These are phyloP conservation scores for Henicopernis longicauda DNA, from an alignment of 2,113 vertebrate species.

Conservation along the genomic window DNA sequence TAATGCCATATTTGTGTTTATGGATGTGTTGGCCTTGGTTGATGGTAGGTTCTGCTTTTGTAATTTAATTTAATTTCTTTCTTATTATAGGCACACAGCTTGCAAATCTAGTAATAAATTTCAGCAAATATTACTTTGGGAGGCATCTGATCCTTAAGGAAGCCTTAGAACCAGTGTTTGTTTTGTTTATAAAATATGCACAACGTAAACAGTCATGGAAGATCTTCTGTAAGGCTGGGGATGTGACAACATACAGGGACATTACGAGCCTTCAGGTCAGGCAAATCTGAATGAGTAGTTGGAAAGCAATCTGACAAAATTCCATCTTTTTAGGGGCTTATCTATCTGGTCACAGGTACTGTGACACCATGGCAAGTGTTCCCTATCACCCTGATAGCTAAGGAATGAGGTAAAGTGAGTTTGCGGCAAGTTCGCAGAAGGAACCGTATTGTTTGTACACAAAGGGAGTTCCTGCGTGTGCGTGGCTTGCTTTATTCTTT, in stretches of 20 bases:
- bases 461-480: neutral
- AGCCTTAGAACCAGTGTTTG: neutral
- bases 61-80: neutral
- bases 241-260: neutral
- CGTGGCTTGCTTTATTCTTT: neutral
- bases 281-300: neutral
- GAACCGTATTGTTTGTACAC: neutral
- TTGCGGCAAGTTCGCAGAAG: neutral
- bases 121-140: neutral
- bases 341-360: neutral
- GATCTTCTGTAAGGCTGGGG: neutral
- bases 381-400: neutral
- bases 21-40: neutral
- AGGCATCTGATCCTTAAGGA: conserved; percentile 3
- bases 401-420: neutral
- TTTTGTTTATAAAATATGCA: neutral
- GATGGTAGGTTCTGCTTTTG: conserved; percentile 1
- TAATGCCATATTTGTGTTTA: neutral
- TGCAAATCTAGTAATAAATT: conserved; percentile 33
- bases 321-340: neutral
- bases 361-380: neutral
- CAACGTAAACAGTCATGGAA: neutral
- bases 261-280: neutral
- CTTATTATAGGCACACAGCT: neutral
- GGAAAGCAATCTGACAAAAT: neutral